Conservation (phyloP, 2,797 vertebrate species). For the Potorous gilbertii region DNA sequence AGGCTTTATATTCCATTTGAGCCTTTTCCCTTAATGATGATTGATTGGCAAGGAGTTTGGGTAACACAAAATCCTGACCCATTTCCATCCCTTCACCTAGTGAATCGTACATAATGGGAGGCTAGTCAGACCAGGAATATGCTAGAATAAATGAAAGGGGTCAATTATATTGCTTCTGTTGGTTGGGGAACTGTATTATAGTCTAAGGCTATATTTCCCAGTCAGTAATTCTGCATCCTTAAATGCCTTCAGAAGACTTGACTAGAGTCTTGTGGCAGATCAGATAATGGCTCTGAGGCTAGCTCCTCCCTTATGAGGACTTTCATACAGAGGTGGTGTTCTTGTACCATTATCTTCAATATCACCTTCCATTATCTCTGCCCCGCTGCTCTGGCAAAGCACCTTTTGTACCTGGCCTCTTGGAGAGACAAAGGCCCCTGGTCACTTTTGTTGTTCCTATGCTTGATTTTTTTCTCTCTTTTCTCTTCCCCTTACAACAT, state of each 20-base stretch:
- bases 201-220: neutral
- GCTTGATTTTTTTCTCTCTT: neutral
- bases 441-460: conserved; percentile 6
- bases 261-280: neutral
- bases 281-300: neutral
- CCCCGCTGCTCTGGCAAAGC: neutral
- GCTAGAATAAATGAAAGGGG: neutral
- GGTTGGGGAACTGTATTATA: neutral
- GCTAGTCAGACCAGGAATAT: neutral
- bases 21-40: conserved; percentile 1
- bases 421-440: neutral
- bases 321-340: neutral
- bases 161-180: neutral
- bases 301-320: neutral
- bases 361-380: neutral
- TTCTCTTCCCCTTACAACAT: neutral
- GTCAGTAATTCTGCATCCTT: neutral
- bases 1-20: conserved; percentile 28
- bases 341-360: neutral
- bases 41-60: neutral
- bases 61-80: neutral
- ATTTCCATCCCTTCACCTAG: neutral
- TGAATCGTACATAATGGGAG: neutral
- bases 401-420: neutral
- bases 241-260: neutral